A percentile compares a stretch with the other conserved stretches of the same genome.
Conservation (phyloP, 2,113 vertebrate genomes). For the Danionella cerebrum region DNA sequence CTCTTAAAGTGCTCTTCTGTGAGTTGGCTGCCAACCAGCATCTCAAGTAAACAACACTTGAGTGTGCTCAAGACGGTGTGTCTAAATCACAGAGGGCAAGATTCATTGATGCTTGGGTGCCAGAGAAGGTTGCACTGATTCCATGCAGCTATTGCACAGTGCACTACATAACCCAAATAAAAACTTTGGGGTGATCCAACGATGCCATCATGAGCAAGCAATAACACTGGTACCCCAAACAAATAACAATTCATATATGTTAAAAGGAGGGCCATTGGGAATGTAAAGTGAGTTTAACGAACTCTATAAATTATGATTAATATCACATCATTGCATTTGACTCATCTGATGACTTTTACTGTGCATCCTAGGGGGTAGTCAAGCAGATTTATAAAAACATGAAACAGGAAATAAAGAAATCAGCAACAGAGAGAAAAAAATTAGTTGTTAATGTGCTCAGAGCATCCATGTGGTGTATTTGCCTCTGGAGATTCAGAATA, state of each 20-base stretch:
- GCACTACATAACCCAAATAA: neutral
- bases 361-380: too few relatives aligned
- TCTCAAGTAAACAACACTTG: constrained; percentile 8
- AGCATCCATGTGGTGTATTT: neutral
- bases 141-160: neutral
- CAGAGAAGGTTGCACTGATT: too few relatives aligned
- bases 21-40: constrained; percentile 7
- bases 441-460: neutral
- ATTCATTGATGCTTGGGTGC: neutral
- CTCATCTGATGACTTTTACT: neutral
- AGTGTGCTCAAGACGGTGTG: neutral
- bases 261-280: too few relatives aligned
- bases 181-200: neutral
- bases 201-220: too few relatives aligned
- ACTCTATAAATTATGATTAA: too few relatives aligned
- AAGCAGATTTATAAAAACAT: neutral
- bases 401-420: neutral
- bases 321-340: neutral
- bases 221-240: too few relatives aligned
- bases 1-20: constrained; percentile 16
- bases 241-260: too few relatives aligned
- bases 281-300: too few relatives aligned
- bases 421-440: neutral
- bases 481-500: constrained; percentile 10
- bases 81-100: neutral